Base-by-base conservation (phyloP, 2,113 vertebrate species). In the Chamaea fasciata region DNA sequence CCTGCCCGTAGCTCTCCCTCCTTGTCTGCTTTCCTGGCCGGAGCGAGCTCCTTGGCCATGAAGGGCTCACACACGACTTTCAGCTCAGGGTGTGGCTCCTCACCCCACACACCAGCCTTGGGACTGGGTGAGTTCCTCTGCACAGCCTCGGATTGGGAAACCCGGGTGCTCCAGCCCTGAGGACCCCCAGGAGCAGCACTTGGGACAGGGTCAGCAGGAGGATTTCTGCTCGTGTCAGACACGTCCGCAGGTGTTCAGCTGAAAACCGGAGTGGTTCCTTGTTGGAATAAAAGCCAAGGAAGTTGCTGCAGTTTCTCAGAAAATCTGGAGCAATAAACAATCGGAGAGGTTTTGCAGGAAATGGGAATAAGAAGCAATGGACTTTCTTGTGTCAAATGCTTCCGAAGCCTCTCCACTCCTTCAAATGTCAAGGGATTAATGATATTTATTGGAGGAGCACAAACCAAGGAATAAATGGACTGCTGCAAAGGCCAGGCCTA, bases 41-140 rank as follows among this genome's bases (percentile, higher is more conserved):
- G 33, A 8, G 6, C 5, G 59, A 92, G 53, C 19, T 23, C 41
- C n/a, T 21, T 42, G 46, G 31, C 56, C 21, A 15, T 0, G 37
- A 15, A 20, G 44, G 10, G 15, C 30, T 63, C 50, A 13, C 35
- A 12, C 0, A 14, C 11, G 63, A 0, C 11, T 16, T 62, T 30
- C 5, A 20, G 46, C 53, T 78, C 39, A 21, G 33, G 11, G 7
- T 21, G 33, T 18, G 56, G 41, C 37, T 23, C n/a, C 13, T 16
- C 27, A 24, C 10, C 42, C 28, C 69, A 44, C 8, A 8, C 22
- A 22, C n/a, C 26, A 12, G 10, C 15, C 59, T 11, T 7, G 23
- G 60, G 26, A 15, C 33, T 30, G 2, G 35, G 13, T 0, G 1
- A 2, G 41, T 6, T 33, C 46, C 16, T 44, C 20, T 35, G n/a